Base-by-base conservation (phyloP, 2,113 vertebrate genomes). In the Lycocorax pyrrhopterus region DNA sequence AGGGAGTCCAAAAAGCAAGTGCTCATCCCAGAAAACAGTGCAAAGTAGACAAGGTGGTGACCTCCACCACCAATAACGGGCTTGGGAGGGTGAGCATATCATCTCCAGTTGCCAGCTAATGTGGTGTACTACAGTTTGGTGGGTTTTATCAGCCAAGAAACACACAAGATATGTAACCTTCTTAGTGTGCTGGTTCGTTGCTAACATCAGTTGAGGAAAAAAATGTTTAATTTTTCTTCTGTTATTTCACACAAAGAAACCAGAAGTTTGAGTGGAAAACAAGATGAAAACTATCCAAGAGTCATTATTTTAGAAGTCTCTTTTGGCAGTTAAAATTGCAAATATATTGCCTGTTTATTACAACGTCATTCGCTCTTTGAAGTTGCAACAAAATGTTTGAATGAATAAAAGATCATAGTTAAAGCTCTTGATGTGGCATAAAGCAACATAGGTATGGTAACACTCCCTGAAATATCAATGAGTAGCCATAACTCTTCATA, bases 61-160 rank as follows among this genome's bases (percentile, higher is more conserved):
- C 16, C 32, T 89, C 16, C 9, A n/a, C 29, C 41, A 37, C 7
- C 22, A 90, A 8, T 7, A 78, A n/a, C 5, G 72, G 33, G 6
- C 16, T 12, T 51, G 6, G 11, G 16, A 79, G 7, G 4, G 10
- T 27, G 17, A 37, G 7, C 5, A n/a, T 22, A 32, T 49, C 0
- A 25, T n/a, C 35, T 78, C 22, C 43, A 16, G 37, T 53, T 59
- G 27, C 25, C 62, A 52, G 22, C 16, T 79, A 33, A 49, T 59
- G 51, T 35, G 23, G 6, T 47, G 12, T 19, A 25, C 35, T 52
- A 12, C 2, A 9, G 21, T 43, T 62, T 64, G 33, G 8, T 78
- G 62, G 8, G 22, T 20, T 66, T 58, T 84, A 25, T 84, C 22
- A 82, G 26, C 39, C 41, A 39, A 25, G 49, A 73, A 64, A 55